Base-by-base conservation (phyloP, 2,113 vertebrate species). In the Opisthocomus hoazin region DNA sequence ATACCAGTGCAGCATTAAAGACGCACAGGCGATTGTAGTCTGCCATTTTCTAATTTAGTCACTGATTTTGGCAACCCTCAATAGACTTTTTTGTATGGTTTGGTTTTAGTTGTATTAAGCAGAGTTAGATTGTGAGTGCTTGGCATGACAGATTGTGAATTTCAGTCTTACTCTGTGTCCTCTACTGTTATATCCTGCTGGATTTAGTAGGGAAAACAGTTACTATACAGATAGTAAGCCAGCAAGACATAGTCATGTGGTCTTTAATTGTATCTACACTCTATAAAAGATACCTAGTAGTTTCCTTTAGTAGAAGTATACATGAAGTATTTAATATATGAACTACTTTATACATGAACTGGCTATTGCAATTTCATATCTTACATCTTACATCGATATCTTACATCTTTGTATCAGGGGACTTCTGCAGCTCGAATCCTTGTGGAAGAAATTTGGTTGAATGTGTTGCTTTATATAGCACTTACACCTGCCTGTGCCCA, bases 351-450 rank as follows among this genome's bases (percentile, higher is more conserved):
- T 32, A 15, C 66, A 51, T 36, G 32, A 87, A 26, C 27, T 32
- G 32, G 13, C 20, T 41, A 26, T 43, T 51, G 34, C 12, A 78
- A 27, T 78, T 61, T 75, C 61, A 48, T 37, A 68, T n/a, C n/a
- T n/a, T n/a, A n/a, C n/a, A n/a, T n/a, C 34, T 95, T 24, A 93
- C 0, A 0, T 73, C n/a, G 34, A 0, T 69, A 14, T 91, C 15
- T 57, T 96, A 74, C 18, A 16, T 88, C 37, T 82, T 90, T 84
- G 51, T 6, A 51, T 0, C 60, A 91, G 24, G 0, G 0, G 1
- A 3, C 8, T 11, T 1, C 3, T 98, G 98, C 68, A 0, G 0
- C 1, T 0, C 0, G 2, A 0, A 51, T 3, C 2, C 80, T 36
- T 98, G 97, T 84, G 6, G 12, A 26, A 0, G 0, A 8, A 7